Base-by-base conservation (phyloP, 2,888 invertebrate genomes). In the Xestobium rufovillosum region DNA sequence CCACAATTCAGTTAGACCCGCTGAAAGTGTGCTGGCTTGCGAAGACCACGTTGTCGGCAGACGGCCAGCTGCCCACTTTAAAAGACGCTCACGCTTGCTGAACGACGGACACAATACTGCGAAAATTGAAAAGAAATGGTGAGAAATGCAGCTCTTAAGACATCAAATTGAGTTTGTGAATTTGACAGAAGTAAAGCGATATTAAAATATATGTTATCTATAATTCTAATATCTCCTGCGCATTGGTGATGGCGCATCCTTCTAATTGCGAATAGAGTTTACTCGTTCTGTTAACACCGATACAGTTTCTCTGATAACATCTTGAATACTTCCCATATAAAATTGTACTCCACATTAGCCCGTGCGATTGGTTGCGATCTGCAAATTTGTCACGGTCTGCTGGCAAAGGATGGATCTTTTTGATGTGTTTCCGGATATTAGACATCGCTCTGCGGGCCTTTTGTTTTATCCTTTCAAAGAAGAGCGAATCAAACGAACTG, bases 1-100 rank as follows among this genome's bases (percentile, higher is more conserved):
- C 76, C 76, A 77, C 8, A 64, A 52, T 16, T 59, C 56, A 14
- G 70, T 67, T 3, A 74, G 66, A 31, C 72, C 73, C 44, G 72
- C 53, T n/a, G 68, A 65, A 31, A 56, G 40, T 3, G 55, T 57
- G 31, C 43, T 42, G 1, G 47, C 40, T 10, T 50, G 45, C 0
- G 58, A 53, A 1, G 57, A 55, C 57, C 59, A 57, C 3, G 51
- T 52, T 14, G 36, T 41, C 11, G 59, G 59, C 17, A 63, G 45
- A 37, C 58, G 49, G 26, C 42, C 43, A 19, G 48, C 44, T 4
- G 57, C 56, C 65, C 65, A 65, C 51, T 58, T 58, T 31, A 61
- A 41, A 10, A 65, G 35, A 15, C 56, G 56, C 16, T 60, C 58
- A 36, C 57, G 44, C 48, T 55, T 57, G 34, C 59, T 60, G 38